These are phyloP conservation scores for Mesoligia furuncula DNA, from an alignment of 2,888 invertebrate species.

Conservation along the genomic window DNA sequence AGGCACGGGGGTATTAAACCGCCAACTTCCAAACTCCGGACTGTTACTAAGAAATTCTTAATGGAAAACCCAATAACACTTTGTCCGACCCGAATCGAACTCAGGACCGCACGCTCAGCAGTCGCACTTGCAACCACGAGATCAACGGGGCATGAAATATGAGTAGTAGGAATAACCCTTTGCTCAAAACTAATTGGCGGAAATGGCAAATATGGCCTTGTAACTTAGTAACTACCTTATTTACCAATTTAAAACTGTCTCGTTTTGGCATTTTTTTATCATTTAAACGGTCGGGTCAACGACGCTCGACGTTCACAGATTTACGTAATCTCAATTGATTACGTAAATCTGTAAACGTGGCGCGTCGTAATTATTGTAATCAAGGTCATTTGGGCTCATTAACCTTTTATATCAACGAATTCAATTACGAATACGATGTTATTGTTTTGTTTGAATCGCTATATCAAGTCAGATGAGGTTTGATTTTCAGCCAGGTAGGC, in stretches of 20 bases:
- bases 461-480: neutral
- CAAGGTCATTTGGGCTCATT: slow-evolving; percentile 47
- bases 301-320: slow-evolving; percentile 24
- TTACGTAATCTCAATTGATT: slow-evolving; percentile 34
- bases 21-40: no score
- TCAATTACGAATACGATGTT: neutral
- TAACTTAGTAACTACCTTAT: neutral
- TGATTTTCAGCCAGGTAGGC: neutral
- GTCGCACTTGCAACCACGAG: no score
- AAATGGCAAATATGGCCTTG: neutral
- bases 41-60: no score
- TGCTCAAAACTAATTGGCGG: neutral
- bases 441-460: neutral
- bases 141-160: no score
- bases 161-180: neutral
- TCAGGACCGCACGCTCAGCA: no score
- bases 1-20: no score
- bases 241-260: slow-evolving; percentile 4
- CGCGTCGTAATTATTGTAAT: slow-evolving; percentile 44
- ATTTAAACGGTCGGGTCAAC: slow-evolving; percentile 24
- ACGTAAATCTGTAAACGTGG: no score
- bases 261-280: slow-evolving; percentile 34
- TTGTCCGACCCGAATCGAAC: no score
- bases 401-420: slow-evolving; percentile 35
- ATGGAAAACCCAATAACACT: no score